A percentile compares a stretch with the other conserved stretches of the same genome.
These are phyloP conservation scores for Aptenodytes forsteri DNA, from an alignment of 2,113 vertebrate genomes.

Conservation along the genomic window DNA sequence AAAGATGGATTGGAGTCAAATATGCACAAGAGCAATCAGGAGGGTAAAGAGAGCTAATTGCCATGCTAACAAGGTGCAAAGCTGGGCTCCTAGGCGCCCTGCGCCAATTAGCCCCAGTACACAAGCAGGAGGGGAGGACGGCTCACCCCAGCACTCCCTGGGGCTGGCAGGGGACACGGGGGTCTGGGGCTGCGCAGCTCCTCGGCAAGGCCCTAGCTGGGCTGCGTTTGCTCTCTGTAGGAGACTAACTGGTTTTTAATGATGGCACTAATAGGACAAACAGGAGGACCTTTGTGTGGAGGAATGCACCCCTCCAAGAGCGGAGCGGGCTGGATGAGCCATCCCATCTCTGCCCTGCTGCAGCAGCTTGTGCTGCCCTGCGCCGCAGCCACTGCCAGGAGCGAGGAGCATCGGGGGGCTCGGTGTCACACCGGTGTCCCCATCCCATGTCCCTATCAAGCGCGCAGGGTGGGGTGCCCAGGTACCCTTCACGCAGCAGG, in stretches of 20 bases:
- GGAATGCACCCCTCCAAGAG: conserved; percentile 25
- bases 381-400: rapidly evolving
- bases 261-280: conserved; percentile 81
- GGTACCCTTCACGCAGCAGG: background rate
- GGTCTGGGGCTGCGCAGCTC: background rate
- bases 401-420: background rate
- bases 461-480: rapidly evolving
- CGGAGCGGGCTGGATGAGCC: background rate
- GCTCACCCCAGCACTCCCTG: background rate
- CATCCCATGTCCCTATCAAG: rapidly evolving
- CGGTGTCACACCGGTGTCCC: rapidly evolving
- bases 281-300: conserved; percentile 61
- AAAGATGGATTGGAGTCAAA: conserved; percentile 79
- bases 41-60: conserved; percentile 84
- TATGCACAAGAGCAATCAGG: conserved; percentile 86
- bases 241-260: conserved; percentile 73
- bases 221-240: conserved; percentile 59
- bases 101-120: conserved; percentile 64
- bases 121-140: conserved; percentile 15
- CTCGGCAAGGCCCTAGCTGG: background rate
- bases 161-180: background rate
- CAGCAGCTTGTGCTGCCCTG: background rate
- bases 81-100: conserved; percentile 38
- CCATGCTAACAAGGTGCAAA: conserved; percentile 87
- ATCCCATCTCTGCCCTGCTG: background rate